Evolutionary conservation across 2,113 vertebrate species (phyloP).

Genomic region (Phylloscopus trochilus): DNA sequence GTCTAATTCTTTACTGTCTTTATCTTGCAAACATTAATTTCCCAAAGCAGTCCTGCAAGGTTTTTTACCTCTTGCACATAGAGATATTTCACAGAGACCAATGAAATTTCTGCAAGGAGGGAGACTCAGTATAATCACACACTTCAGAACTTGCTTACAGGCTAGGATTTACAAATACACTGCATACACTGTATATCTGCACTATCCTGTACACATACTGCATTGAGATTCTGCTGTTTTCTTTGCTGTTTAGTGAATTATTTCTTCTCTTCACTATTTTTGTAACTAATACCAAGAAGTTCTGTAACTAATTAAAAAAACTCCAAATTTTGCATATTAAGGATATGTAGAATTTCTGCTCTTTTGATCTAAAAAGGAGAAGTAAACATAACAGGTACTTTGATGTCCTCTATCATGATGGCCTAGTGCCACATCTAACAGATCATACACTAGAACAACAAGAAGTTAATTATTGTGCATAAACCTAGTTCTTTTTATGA

Average conservation of each 20-base stretch:
- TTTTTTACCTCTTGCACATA: background rate
- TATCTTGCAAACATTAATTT: background rate
- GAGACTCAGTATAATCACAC: background rate
- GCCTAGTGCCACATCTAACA: background rate
- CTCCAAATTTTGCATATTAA: background rate
- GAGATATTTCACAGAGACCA: background rate
- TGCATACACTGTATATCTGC: rapidly evolving
- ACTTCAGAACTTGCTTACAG: background rate
- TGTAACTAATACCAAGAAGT: background rate
- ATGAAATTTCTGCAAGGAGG: background rate
- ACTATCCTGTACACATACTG: background rate
- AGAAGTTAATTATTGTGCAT: constrained; percentile 43
- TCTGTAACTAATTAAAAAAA: background rate
- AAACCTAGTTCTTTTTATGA: constrained; percentile 52
- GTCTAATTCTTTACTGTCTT: background rate
- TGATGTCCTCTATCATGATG: background rate
- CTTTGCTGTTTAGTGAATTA: background rate
- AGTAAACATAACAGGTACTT: background rate
- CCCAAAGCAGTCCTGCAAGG: background rate
- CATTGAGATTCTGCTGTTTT: background rate
- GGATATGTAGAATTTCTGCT: background rate
- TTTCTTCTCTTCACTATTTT: background rate
- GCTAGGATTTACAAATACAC: background rate
- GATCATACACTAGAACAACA: constrained; percentile 48
- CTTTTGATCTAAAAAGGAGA: background rate